These are phyloP conservation scores for Mesoclemmys tuberculata DNA, from an alignment of 2,113 vertebrate genomes.

Conservation along the genomic window DNA sequence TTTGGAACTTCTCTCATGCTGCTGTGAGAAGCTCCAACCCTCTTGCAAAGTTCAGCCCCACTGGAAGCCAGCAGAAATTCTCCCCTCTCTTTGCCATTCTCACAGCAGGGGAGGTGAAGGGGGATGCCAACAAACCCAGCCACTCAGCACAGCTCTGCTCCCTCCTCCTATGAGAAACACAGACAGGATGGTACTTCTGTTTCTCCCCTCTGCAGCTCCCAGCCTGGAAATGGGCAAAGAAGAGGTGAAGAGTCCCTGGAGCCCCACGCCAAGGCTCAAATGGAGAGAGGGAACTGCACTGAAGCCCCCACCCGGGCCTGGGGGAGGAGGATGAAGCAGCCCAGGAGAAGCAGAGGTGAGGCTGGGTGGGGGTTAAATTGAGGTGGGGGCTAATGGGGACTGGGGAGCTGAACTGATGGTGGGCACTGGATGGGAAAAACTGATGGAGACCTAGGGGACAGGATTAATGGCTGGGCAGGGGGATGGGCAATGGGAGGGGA, in stretches of 20 bases:
- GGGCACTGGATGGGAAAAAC: background rate
- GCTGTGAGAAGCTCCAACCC: background rate
- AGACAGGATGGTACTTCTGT: background rate
- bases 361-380: background rate
- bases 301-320: no score
- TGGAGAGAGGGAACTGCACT: background rate
- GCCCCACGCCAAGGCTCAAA: background rate
- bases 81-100: background rate
- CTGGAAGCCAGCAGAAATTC: background rate
- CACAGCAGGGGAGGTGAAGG: background rate
- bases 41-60: background rate
- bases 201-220: background rate
- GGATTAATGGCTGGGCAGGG: background rate
- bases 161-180: background rate
- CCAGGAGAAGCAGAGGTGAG: background rate
- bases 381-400: background rate
- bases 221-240: background rate
- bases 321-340: background rate
- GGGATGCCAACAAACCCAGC: background rate
- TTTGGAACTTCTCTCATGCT: background rate
- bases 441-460: background rate
- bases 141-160: background rate
- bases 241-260: background rate
- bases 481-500: background rate
- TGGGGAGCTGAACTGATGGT: background rate